Evolutionary conservation across 1,140 invertebrate species (phyloP), one percentile per base, ranked within the genome.

Genomic region (Myzus persicae): DNA sequence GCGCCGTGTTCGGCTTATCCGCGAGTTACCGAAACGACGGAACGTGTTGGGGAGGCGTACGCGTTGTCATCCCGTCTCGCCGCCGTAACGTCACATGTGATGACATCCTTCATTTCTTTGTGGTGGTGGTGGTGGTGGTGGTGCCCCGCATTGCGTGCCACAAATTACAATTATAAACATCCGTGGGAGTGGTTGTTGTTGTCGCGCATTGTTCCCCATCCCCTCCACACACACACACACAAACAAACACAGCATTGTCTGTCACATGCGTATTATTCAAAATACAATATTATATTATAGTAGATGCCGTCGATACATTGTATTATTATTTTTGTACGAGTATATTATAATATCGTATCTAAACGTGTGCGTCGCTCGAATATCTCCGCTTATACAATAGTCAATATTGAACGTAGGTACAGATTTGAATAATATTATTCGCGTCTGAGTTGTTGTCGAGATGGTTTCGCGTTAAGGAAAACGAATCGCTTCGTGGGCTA

Each of bases 101-200:
- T 24, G 59, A 31, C n/a, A 44, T 44, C 84, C 22, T 22, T n/a
- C 67, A 24, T 84, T 54, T 0, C 88, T 40, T 38, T 38, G 18
- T 46, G 2, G 11, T n/a, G n/a, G 6, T 38, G 26, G 26, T 26
- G 42, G 38, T 11, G 38, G 40, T n/a, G 84, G 14, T 54, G 22
- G 8, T 67, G 36, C 51, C 42, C 89, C 59, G 44, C n/a, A 36
- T 46, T 31, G 67, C 90, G 26, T 38, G 14, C 44, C 26, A 76
- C 54, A 44, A 36, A 48, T 38, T 67, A 51, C n/a, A 38, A 36
- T 48, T 92, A 82, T 92, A 92, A 92, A 92, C 46, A 82, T 44
- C 82, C 91, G 76, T 82, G 91, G 91, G 91, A 92, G 91, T 81
- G 91, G 88, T 82, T 46, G 42, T 82, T 46, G 42, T 44, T n/a